A percentile compares a stretch with the other conserved stretches of the same genome.
phyloP scores from a whole-genome alignment of 2,797 vertebrate genomes.

The Sandelia bainsii region DNA sequence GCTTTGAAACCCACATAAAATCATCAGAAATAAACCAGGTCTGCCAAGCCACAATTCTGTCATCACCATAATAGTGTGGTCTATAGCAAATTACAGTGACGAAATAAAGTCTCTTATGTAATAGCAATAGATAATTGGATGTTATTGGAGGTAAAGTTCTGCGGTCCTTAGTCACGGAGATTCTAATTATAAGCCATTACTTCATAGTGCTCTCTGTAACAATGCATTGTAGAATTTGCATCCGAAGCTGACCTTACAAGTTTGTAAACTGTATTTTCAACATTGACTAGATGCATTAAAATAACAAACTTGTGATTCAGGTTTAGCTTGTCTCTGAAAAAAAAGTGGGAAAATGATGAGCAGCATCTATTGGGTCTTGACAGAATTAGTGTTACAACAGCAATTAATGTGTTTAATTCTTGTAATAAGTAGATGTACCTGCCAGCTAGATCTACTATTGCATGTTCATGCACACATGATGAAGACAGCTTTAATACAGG shows the following conservation, averaged over 20 bases:
- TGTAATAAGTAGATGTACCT: not conserved
- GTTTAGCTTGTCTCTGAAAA: too few relatives aligned
- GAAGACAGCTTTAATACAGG: not conserved
- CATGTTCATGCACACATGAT: not conserved
- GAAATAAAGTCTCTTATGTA: slow-evolving; percentile 20
- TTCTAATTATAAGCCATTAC: slow-evolving; percentile 27
- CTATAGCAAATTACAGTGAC: slow-evolving; percentile 26
- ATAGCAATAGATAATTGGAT: slow-evolving; percentile 32
- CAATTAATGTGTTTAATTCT: not conserved
- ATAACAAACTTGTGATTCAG: too few relatives aligned
- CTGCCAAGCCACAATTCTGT: slow-evolving; percentile 20
- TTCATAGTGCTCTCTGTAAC: slow-evolving; percentile 21
- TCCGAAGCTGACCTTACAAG: not conserved
- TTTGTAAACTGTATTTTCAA: slow-evolving; percentile 3
- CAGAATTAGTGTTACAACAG: not conserved
- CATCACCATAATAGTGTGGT: slow-evolving; percentile 25
- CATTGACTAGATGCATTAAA: too few relatives aligned
- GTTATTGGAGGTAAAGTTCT: slow-evolving; percentile 30
- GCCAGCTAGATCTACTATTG: not conserved
- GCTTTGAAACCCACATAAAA: slow-evolving; percentile 31
- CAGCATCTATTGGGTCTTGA: not conserved
- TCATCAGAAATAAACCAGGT: slow-evolving; percentile 34
- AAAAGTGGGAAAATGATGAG: not conserved
- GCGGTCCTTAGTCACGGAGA: slow-evolving; percentile 14
- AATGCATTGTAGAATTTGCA: slow-evolving; percentile 7